phyloP scores from a whole-genome alignment of 2,888 invertebrate genomes.

The Uropetala carovei region DNA sequence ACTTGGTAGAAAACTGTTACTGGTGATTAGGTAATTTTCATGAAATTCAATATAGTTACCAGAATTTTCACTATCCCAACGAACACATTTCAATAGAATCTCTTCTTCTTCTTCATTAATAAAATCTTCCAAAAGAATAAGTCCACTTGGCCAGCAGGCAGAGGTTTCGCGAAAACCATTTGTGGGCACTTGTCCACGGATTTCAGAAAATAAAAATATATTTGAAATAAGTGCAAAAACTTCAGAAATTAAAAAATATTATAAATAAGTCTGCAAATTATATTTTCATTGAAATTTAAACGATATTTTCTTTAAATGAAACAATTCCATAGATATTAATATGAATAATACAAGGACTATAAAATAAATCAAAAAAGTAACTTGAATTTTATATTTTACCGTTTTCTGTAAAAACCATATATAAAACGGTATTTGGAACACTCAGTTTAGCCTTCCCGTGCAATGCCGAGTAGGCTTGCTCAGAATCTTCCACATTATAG shows the following conservation, averaged over 20 bases:
- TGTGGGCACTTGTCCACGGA: neutral
- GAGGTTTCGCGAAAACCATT: neutral
- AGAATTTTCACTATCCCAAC: conserved; percentile 74
- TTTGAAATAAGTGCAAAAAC: neutral
- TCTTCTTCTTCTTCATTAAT: conserved; percentile 84
- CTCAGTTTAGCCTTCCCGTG: conserved; percentile 80
- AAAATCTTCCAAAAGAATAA: conserved; percentile 84
- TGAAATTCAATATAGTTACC: neutral
- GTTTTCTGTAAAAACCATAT: conserved; percentile 81
- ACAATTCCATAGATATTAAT: neutral
- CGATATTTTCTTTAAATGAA: neutral
- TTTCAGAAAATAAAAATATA: neutral
- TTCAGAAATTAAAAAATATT: neutral
- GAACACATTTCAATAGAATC: conserved; percentile 78
- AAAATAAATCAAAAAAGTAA: conserved; percentile 66
- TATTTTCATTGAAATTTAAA: too few relatives aligned
- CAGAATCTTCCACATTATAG: conserved; percentile 76
- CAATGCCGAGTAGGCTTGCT: conserved; percentile 77
- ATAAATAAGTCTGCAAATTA: neutral
- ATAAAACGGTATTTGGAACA: conserved; percentile 80
- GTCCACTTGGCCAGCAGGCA: conserved; percentile 80
- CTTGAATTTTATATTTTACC: conserved; percentile 73
- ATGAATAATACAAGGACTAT: conserved; percentile 55
- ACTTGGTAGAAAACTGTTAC: too few relatives aligned
- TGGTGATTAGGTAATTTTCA: too few relatives aligned